Percentiles rank a stretch among this genome's conserved stretches.
phyloP scores from a whole-genome alignment of 2,888 invertebrate species.

The Folsomia candida region DNA sequence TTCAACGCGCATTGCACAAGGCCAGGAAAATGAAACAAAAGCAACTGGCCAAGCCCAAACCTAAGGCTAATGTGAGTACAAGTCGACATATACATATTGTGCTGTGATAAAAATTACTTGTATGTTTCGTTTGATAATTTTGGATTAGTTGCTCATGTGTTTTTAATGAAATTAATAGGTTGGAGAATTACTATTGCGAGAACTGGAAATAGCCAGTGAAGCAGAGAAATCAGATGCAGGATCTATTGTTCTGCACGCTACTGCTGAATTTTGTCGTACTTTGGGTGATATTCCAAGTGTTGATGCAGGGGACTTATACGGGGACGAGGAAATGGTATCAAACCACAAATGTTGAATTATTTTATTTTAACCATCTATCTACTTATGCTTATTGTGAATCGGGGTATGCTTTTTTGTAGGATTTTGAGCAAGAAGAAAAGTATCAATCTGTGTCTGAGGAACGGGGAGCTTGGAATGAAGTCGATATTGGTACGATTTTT shows the following conservation, averaged over 20 bases:
- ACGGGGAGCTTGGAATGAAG: slow-evolving; percentile 78
- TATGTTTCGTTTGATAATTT: neutral
- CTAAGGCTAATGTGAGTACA: slow-evolving; percentile 18
- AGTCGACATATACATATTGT: slow-evolving; percentile 18
- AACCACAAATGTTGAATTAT: neutral
- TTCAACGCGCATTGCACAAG: slow-evolving; percentile 66
- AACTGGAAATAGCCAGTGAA: slow-evolving; percentile 50
- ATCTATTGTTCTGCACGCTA: slow-evolving; percentile 79
- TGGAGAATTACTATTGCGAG: slow-evolving; percentile 15
- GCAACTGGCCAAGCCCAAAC: slow-evolving; percentile 43
- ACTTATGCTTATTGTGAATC: neutral
- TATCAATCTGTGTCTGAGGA: slow-evolving; percentile 56
- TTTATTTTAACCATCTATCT: neutral
- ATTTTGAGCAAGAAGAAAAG: slow-evolving; percentile 58
- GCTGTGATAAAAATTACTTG: slow-evolving; percentile 12
- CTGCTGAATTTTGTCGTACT: slow-evolving; percentile 94
- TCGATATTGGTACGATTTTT: slow-evolving; percentile 61
- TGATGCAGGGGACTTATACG: slow-evolving; percentile 81
- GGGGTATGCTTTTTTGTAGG: too few relatives aligned
- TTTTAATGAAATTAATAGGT: slow-evolving; percentile 7
- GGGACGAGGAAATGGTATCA: slow-evolving; percentile 64
- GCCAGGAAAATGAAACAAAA: slow-evolving; percentile 68
- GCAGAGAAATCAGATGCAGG: slow-evolving; percentile 52
- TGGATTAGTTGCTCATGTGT: neutral
- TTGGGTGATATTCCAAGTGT: slow-evolving; percentile 94